Percentiles rank a stretch among this genome's conserved stretches.
Evolutionary conservation across 2,888 invertebrate genomes (phyloP).

Genomic region (Eupithecia abbreviata): DNA sequence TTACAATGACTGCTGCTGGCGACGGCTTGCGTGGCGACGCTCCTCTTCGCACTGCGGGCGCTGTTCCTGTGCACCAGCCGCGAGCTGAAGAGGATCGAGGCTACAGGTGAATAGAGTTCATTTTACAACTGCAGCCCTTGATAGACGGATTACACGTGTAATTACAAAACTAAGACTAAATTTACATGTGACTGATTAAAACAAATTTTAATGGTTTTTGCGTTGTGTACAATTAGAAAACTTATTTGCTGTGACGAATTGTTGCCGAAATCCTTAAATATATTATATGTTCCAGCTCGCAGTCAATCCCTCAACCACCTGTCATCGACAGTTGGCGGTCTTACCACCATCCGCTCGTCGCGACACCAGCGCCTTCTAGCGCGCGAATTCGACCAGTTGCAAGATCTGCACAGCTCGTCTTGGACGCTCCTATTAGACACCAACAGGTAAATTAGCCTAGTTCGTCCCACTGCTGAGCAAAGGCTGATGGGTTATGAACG

Average conservation of each 20-base stretch:
- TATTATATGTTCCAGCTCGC: slow-evolving; percentile 83
- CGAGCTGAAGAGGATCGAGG: slow-evolving; percentile 88
- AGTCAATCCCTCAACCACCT: slow-evolving; percentile 94
- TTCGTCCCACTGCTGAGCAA: no score
- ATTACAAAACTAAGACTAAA: no score
- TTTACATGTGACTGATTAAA: no score
- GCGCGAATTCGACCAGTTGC: slow-evolving; percentile 88
- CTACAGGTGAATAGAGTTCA: slow-evolving; percentile 79
- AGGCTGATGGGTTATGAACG: no score
- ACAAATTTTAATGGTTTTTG: no score
- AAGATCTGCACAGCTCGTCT: slow-evolving; percentile 58
- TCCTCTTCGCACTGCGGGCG: slow-evolving; percentile 86
- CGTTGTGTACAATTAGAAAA: no score
- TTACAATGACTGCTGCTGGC: slow-evolving; percentile 88
- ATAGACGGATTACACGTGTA: no score
- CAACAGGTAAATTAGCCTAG: slow-evolving; percentile 47
- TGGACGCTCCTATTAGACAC: slow-evolving; percentile 64
- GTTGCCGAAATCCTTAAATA: no score
- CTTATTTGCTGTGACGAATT: no score
- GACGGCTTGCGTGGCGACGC: slow-evolving; percentile 84
- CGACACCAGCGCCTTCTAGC: slow-evolving; percentile 87
- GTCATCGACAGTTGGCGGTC: slow-evolving; percentile 90
- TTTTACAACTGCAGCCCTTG: neutral
- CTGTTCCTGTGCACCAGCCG: slow-evolving; percentile 90
- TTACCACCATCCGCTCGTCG: slow-evolving; percentile 92